These are phyloP conservation scores for Coilia nasus DNA, from an alignment of 2,797 vertebrate genomes.

Conservation along the genomic window DNA sequence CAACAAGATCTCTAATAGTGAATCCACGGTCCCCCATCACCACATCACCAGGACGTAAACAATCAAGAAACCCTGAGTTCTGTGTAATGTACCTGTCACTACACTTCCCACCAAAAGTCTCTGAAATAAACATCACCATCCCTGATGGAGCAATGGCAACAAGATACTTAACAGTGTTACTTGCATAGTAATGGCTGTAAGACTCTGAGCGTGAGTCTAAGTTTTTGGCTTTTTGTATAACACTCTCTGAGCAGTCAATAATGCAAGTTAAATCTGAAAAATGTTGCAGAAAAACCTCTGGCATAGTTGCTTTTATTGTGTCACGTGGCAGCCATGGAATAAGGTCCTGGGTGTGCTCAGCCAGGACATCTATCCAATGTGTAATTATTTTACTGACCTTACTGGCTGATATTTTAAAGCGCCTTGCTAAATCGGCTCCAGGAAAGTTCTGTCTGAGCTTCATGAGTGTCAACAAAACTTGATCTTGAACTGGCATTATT, in stretches of 20 bases:
- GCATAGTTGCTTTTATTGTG: not conserved
- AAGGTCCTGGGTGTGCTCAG: not conserved
- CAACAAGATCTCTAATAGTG: slow-evolving; percentile 27
- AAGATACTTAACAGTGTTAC: slow-evolving; percentile 39
- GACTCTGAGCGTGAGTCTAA: slow-evolving; percentile 16
- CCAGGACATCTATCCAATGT: slow-evolving; percentile 1
- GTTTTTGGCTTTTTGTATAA: slow-evolving; percentile 29
- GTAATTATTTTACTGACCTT: not conserved
- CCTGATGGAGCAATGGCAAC: slow-evolving; percentile 33
- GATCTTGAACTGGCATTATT: not conserved
- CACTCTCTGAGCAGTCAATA: slow-evolving; percentile 31
- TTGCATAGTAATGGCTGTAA: slow-evolving; percentile 28
- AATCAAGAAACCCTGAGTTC: slow-evolving; percentile 35
- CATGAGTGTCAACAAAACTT: slow-evolving; percentile 9
- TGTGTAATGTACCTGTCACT: slow-evolving; percentile 29
- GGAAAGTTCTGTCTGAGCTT: not conserved
- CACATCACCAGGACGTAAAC: slow-evolving; percentile 36
- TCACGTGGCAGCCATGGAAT: slow-evolving; percentile 5
- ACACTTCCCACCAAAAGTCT: slow-evolving; percentile 19
- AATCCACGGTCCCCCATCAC: slow-evolving; percentile 41
- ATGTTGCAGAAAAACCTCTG: not conserved
- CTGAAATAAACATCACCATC: slow-evolving; percentile 30
- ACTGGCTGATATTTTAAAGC: not conserved
- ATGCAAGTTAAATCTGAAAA: not conserved
- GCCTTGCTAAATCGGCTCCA: not conserved